A percentile compares a stretch with the other conserved stretches of the same genome.
Evolutionary conservation across 2,797 vertebrate genomes (phyloP).

Genomic region (Lateolabrax maculatus): DNA sequence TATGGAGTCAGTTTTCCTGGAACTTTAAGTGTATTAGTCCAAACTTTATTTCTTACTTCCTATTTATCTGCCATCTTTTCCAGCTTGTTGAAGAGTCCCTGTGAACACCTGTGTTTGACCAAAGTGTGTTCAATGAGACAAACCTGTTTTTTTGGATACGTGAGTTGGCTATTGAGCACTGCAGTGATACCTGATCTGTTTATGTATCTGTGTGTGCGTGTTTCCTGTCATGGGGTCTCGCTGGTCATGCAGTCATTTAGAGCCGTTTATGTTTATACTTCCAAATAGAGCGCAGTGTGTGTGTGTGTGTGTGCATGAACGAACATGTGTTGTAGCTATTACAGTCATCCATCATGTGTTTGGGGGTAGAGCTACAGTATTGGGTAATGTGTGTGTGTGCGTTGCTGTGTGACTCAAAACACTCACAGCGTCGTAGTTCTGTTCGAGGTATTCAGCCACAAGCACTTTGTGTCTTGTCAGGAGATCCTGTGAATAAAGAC

Average conservation of each 20-base stretch:
- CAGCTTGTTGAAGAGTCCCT: neutral
- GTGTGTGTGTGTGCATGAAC: neutral
- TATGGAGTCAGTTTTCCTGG: constrained; percentile 34
- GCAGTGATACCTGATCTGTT: constrained; percentile 28
- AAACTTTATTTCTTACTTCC: neutral
- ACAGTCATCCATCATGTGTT: neutral
- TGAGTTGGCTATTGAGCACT: constrained; percentile 33
- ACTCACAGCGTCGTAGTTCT: constrained; percentile 97
- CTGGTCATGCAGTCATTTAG: constrained; percentile 11
- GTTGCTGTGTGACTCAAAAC: neutral
- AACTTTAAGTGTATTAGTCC: constrained; percentile 1
- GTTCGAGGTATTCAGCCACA: constrained; percentile 95
- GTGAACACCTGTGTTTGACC: neutral
- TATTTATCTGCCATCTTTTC: neutral
- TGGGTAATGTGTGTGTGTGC: neutral
- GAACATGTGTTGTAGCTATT: neutral
- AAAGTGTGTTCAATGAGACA: neutral
- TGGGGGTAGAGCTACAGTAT: neutral
- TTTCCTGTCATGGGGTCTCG: constrained; percentile 19
- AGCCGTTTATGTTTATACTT: constrained; percentile 26
- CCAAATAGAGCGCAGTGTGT: neutral
- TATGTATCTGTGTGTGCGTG: neutral
- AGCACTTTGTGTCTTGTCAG: constrained; percentile 96
- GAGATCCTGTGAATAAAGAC: constrained; percentile 88
- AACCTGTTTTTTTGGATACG: neutral